Conservation (phyloP, 2,113 vertebrate species). For the Malurus elegans region DNA sequence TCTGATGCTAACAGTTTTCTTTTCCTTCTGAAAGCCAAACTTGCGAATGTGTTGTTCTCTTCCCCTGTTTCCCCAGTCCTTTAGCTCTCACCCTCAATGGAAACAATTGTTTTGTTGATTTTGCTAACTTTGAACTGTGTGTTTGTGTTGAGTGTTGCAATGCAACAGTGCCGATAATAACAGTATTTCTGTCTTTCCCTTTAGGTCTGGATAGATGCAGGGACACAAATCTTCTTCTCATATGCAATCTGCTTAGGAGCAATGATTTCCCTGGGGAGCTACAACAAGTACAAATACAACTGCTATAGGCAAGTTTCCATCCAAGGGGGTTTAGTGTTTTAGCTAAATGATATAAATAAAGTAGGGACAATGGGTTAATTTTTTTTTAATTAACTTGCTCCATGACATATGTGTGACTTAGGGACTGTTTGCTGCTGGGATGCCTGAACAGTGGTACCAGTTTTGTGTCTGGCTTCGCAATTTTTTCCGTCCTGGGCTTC, state of each 20-base stretch:
- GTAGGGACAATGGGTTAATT: conserved; percentile 79
- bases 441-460: conserved; percentile 99
- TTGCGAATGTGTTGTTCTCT: conserved; percentile 46
- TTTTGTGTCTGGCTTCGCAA: conserved; percentile 99
- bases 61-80: neutral
- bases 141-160: neutral
- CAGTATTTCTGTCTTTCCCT: conserved; percentile 8
- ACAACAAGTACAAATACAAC: conserved; percentile 99
- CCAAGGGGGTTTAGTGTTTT: conserved; percentile 72
- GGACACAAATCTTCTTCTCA: conserved; percentile 99
- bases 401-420: conserved; percentile 99
- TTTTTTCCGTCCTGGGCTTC: conserved; percentile 99
- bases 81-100: conserved; percentile 7
- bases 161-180: neutral
- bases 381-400: conserved; percentile 98
- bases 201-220: conserved; percentile 98
- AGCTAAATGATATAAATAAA: conserved; percentile 73
- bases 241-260: conserved; percentile 98
- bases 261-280: conserved; percentile 99
- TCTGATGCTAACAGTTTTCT: conserved; percentile 34
- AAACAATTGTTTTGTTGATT: conserved; percentile 5
- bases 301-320: conserved; percentile 93
- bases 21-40: neutral
- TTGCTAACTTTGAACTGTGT: neutral
- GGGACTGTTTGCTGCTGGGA: conserved; percentile 99